phyloP scores from a whole-genome alignment of 2,113 vertebrate genomes.

The Albula glossodonta region DNA sequence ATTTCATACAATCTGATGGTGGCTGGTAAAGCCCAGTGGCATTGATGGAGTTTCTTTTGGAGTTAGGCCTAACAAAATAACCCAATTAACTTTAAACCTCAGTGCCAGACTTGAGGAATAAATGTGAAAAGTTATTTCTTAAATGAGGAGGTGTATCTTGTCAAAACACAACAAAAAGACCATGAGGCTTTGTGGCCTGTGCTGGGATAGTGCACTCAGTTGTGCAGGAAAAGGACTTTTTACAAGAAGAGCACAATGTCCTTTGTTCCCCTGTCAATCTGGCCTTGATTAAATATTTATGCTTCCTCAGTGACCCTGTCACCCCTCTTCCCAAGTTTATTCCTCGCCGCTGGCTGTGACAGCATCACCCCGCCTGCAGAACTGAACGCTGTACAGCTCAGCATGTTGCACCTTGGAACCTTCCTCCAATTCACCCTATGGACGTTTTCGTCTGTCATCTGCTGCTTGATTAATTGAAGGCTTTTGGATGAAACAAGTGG shows the following conservation, averaged over 20 bases:
- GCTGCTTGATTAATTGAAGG: conserved; percentile 52
- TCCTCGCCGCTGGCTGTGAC: conserved; percentile 54
- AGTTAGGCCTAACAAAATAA: background rate
- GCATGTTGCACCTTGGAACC: conserved; percentile 32
- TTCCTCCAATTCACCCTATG: conserved; percentile 43
- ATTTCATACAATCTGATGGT: background rate
- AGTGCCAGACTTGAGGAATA: background rate
- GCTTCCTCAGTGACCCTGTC: conserved; percentile 65
- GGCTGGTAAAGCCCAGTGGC: background rate
- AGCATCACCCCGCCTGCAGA: conserved; percentile 40
- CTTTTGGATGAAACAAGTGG: conserved; percentile 5
- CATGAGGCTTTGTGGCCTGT: background rate
- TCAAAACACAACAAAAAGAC: background rate
- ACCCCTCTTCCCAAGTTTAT: conserved; percentile 56
- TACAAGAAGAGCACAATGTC: conserved; percentile 40
- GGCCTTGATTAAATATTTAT: conserved; percentile 71
- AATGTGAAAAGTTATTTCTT: background rate
- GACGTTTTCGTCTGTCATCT: conserved; percentile 47
- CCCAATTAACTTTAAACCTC: background rate
- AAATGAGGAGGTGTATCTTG: background rate
- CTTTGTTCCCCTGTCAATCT: conserved; percentile 72
- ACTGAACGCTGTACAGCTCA: conserved; percentile 21
- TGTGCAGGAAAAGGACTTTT: conserved; percentile 53
- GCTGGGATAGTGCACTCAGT: background rate
- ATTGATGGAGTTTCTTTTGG: background rate